Conservation (phyloP, 2,888 invertebrate species). For the Diaprepes abbreviatus region DNA sequence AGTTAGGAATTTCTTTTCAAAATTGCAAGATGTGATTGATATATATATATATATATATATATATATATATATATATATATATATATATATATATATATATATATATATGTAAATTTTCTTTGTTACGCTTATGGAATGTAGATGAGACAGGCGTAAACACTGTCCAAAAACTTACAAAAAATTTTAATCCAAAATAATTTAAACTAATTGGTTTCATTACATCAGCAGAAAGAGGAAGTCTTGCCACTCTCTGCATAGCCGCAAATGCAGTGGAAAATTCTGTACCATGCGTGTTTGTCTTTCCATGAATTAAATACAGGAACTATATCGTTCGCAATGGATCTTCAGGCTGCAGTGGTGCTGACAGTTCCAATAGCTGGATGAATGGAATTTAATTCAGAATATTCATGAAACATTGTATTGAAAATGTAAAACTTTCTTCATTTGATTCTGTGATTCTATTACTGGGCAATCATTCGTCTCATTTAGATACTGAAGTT, state of each 20-base stretch:
- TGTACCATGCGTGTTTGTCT: neutral
- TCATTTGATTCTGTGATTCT: neutral
- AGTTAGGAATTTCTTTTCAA: neutral
- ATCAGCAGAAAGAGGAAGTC: neutral
- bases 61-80: too few relatives aligned
- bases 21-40: neutral
- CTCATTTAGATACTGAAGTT: neutral
- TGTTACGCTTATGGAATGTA: neutral
- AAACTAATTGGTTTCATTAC: neutral
- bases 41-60: too few relatives aligned
- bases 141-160: neutral
- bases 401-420: conserved; percentile 1
- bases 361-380: neutral
- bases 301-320: neutral
- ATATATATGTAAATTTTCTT: too few relatives aligned
- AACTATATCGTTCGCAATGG: neutral
- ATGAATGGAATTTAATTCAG: neutral
- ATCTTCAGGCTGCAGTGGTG: neutral
- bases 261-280: neutral
- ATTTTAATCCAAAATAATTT: too few relatives aligned
- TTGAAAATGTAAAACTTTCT: neutral
- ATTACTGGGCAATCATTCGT: neutral
- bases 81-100: too few relatives aligned
- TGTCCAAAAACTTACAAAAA: neutral
- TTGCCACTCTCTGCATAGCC: neutral